Evolutionary conservation across 2,888 invertebrate species (phyloP).

Genomic region (Drosophila rellima): DNA sequence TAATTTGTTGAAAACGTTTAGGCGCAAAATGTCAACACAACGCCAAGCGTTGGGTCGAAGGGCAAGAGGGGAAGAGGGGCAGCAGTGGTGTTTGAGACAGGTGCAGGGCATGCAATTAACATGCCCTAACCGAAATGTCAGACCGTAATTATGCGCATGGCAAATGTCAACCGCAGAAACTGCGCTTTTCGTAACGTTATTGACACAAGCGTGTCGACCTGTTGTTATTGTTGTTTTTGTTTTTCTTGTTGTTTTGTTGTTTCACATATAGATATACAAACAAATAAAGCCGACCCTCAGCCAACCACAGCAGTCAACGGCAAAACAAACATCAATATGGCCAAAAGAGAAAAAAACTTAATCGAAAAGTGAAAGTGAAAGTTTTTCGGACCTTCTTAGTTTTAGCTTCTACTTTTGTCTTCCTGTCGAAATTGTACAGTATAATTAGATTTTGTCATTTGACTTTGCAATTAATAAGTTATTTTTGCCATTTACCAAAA

Average conservation of each 20-base stretch:
- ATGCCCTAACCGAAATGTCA: constrained; percentile 55
- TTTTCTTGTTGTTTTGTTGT: constrained; percentile 20
- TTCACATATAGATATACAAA: constrained; percentile 50
- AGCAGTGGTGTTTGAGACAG: background rate
- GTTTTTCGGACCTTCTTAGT: constrained; percentile 7
- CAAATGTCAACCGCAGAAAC: constrained; percentile 47
- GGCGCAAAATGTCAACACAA: constrained; percentile 52
- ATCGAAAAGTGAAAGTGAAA: background rate
- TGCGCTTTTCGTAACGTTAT: constrained; percentile 54
- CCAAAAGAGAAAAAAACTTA: background rate
- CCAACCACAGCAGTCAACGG: constrained; percentile 14
- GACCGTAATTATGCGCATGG: constrained; percentile 61
- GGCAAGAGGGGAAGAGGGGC: background rate
- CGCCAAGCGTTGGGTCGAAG: background rate
- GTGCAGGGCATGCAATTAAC: constrained; percentile 53
- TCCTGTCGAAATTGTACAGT: constrained; percentile 8
- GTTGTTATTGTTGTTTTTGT: constrained; percentile 27
- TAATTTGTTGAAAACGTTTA: constrained; percentile 55
- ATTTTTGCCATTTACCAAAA: constrained; percentile 32
- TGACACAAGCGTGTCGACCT: constrained; percentile 56
- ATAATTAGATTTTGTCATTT: constrained; percentile 38
- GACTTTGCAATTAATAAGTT: constrained; percentile 56
- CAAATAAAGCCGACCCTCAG: constrained; percentile 19
- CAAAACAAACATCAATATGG: constrained; percentile 20
- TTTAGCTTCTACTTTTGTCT: constrained; percentile 15